These are phyloP conservation scores for Pyrocephalus nanus DNA, from an alignment of 2,797 vertebrate species.

Conservation along the genomic window DNA sequence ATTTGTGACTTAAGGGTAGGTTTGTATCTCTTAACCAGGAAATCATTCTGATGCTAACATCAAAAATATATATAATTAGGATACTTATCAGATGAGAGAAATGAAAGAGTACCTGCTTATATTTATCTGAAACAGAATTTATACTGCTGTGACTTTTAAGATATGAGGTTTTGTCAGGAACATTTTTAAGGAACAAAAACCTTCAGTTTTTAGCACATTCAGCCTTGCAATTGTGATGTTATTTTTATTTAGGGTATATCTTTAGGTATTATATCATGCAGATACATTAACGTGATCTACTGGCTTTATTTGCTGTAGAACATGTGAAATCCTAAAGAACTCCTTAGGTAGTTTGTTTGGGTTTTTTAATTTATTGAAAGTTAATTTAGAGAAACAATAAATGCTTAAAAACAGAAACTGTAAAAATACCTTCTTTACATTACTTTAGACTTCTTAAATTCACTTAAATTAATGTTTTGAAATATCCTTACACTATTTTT, in stretches of 20 bases:
- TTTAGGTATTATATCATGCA: background rate
- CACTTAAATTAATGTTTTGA: background rate
- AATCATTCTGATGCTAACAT: background rate
- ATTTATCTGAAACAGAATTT: background rate
- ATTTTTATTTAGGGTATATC: background rate
- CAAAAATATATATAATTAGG: background rate
- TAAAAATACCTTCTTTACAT: background rate
- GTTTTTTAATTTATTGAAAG: background rate
- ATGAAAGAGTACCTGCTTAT: background rate
- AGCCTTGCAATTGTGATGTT: background rate
- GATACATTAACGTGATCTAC: background rate
- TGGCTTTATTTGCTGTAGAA: background rate
- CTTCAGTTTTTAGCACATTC: background rate
- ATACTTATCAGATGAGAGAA: background rate
- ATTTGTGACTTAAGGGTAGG: background rate
- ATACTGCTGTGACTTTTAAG: background rate
- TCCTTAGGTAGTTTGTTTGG: background rate
- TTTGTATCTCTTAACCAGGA: background rate
- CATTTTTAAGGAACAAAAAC: background rate
- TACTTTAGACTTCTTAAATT: background rate
- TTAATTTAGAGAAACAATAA: background rate
- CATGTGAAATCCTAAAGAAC: background rate
- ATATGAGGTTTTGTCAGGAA: rapidly evolving
- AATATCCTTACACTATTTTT: background rate
- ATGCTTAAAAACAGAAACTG: background rate